These are phyloP conservation scores for Caerostris extrusa DNA, from an alignment of 1,140 invertebrate species.

Conservation along the genomic window DNA sequence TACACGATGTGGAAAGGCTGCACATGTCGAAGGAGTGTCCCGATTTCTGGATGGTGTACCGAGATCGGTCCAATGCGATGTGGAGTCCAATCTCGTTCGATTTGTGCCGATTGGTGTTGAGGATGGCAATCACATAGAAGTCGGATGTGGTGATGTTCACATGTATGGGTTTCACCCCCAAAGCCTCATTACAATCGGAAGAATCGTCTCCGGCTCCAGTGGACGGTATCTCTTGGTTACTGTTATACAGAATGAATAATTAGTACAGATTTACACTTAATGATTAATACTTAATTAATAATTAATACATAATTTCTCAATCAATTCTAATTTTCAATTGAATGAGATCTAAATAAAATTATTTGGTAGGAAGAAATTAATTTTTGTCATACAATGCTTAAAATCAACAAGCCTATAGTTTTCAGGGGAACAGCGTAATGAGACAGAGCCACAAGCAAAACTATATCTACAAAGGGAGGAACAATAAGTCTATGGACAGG, in stretches of 20 bases:
- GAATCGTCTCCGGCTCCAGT: neutral
- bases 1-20: slow-evolving; percentile 58
- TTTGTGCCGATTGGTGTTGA: slow-evolving; percentile 22
- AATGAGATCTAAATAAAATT: too few relatives aligned
- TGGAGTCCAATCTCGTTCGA: slow-evolving; percentile 11
- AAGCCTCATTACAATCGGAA: neutral
- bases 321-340: too few relatives aligned
- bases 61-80: slow-evolving; percentile 31
- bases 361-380: too few relatives aligned
- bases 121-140: slow-evolving; percentile 27
- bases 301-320: too few relatives aligned
- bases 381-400: too few relatives aligned
- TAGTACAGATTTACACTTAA: too few relatives aligned
- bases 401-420: too few relatives aligned
- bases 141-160: slow-evolving; percentile 44
- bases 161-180: neutral
- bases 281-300: too few relatives aligned
- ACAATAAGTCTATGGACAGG: too few relatives aligned
- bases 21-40: slow-evolving; percentile 68
- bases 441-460: too few relatives aligned
- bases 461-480: neutral
- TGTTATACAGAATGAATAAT: neutral
- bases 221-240: neutral
- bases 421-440: too few relatives aligned
- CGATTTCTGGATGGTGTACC: slow-evolving; percentile 17